Evolutionary conservation across 2,888 invertebrate species (phyloP).

Genomic region (Athalia circularis): DNA sequence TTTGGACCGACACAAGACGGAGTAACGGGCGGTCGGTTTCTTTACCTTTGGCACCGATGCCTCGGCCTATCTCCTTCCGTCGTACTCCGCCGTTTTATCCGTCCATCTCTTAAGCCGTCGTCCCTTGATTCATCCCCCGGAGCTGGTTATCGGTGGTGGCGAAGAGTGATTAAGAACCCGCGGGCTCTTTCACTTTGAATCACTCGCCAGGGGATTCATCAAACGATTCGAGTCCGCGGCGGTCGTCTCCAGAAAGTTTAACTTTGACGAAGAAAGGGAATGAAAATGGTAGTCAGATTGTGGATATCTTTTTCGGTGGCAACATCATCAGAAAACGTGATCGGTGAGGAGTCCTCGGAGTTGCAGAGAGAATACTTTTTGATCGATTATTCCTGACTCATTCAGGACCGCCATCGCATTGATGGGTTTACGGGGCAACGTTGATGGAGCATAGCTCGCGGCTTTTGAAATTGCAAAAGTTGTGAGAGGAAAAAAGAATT

Average conservation of each 20-base stretch:
- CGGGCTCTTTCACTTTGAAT: background rate
- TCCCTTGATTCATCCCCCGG: background rate
- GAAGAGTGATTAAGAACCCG: constrained; percentile 20
- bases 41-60: background rate
- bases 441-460: too few relatives aligned
- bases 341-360: too few relatives aligned
- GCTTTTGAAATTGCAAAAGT: constrained; percentile 47
- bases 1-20: constrained; percentile 19
- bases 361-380: too few relatives aligned
- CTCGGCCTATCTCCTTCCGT: background rate
- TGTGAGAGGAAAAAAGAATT: constrained; percentile 55
- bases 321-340: too few relatives aligned
- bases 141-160: constrained; percentile 1
- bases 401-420: too few relatives aligned
- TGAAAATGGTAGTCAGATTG: too few relatives aligned
- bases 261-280: background rate
- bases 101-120: background rate
- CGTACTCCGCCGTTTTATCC: background rate
- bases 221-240: background rate
- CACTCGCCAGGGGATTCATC: constrained; percentile 8
- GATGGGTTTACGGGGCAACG: too few relatives aligned
- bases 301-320: too few relatives aligned
- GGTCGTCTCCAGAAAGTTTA: background rate
- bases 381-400: too few relatives aligned
- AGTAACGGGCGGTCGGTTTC: background rate